phyloP scores from a whole-genome alignment of 2,113 vertebrate species.

The Cyphomyrus plagiostoma region DNA sequence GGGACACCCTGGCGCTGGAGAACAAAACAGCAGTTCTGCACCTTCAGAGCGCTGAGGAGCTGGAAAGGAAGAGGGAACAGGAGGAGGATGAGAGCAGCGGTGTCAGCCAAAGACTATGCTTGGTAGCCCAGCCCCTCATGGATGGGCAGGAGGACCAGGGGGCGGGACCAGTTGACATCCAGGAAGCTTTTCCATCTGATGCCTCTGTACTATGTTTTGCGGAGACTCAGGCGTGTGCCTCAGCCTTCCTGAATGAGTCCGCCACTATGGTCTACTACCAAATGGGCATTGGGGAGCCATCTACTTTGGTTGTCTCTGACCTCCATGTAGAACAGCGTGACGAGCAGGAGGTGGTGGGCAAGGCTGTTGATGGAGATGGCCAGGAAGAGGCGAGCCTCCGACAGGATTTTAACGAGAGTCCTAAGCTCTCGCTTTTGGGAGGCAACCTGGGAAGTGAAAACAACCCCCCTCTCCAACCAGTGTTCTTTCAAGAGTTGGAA shows the following conservation, averaged over 20 bases:
- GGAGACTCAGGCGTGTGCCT: constrained; percentile 50
- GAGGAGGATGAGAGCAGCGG: constrained; percentile 58
- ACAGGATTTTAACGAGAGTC: constrained; percentile 28
- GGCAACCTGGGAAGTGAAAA: background rate
- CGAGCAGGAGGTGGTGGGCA: constrained; percentile 19
- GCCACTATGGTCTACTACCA: constrained; percentile 75
- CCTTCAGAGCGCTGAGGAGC: constrained; percentile 86
- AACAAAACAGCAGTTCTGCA: constrained; percentile 87
- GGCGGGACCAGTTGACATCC: background rate
- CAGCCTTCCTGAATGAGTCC: constrained; percentile 57
- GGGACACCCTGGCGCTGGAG: constrained; percentile 66
- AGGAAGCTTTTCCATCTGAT: background rate
- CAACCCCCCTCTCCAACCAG: background rate
- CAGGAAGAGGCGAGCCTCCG: constrained; percentile 24
- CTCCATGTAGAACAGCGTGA: background rate
- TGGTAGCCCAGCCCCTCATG: background rate
- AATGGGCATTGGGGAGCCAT: constrained; percentile 61
- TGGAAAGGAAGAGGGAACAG: constrained; percentile 78
- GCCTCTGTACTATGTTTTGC: constrained; percentile 76
- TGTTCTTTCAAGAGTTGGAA: background rate
- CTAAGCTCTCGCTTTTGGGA: background rate
- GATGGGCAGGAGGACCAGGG: background rate
- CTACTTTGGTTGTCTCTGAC: constrained; percentile 28
- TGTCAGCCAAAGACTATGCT: background rate
- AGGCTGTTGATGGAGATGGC: constrained; percentile 19